Evolutionary conservation across 2,797 vertebrate species (phyloP), one percentile per base, ranked within the genome.

Genomic region (Eulemur mongoz): DNA sequence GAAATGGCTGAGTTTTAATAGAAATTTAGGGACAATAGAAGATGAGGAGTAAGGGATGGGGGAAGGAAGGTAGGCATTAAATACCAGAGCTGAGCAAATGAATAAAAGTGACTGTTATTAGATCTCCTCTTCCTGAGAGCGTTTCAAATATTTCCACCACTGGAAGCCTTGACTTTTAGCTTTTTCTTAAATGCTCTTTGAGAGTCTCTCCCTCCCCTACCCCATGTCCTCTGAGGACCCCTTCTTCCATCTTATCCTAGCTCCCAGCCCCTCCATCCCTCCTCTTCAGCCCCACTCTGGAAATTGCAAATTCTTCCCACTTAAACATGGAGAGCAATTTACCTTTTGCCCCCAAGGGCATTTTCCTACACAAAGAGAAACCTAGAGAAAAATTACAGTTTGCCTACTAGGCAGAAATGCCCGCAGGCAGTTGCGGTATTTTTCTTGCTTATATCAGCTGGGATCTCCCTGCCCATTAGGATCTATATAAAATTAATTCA

Each of bases 301-400:
- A 72, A 81, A 81, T 22, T 40, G 50, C 17, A 50, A n/a, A 23
- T 75, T 88, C 38, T 81, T 57, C 20, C 76, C 20, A 45, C 72
- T 81, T 70, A 40, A 52, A 92, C 30, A 2, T 4, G 4, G 18
- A 50, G 9, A 75, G 84, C 14, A 80, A 30, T 72, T 59, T 73
- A 78, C 92, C 79, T 91, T 82, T 81, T 4, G 4, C 78, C 86
- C 78, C 85, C 61, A 23, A 43, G 65, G 95, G 89, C 75, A 83
- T 94, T 72, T 95, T 93, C 73, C 75, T 57, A 45, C 82, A 92
- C 63, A 73, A 67, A 97, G 91, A 90, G 43, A 73, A 82, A 79
- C 38, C 30, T 32, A 12, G 73, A 86, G 30, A 57, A 84, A 87
- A 83, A 89, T 73, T 79, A 17, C 32, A 38, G 67, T 89, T 52